Evolutionary conservation across 2,113 vertebrate genomes (phyloP), one percentile per base, ranked within the genome.

Genomic region (Mirounga angustirostris): DNA sequence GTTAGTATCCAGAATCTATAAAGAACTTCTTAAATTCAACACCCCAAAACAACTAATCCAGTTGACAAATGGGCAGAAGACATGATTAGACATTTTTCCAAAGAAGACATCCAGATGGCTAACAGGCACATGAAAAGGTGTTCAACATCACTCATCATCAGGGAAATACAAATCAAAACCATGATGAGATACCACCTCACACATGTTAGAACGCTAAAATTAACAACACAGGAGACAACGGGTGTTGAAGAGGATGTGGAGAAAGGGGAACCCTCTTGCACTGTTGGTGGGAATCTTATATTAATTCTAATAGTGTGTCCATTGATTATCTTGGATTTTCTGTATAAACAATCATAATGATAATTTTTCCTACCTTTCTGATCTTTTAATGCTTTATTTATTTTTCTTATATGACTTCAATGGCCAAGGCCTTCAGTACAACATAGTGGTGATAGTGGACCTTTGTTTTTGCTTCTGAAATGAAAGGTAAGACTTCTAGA

Each of bases 261-360:
- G 67, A 69, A 19, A 69, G 16, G 67, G 67, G 33, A 69, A 69
- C 67, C 33, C 67, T 21, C 18, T 69, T 36, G 67, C 33, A 19
- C 33, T 69, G 33, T 69, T 69, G 16, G n/a, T 69, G 67, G 67
- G 33, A 21, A 69, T 21, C 18, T 69, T 69, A n/a, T 79, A 92
- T 89, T 94, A 96, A 97, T 92, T 95, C 76, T 81, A 79, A 87
- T 28, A 85, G 40, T 61, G 14, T 80, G 21, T 69, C 7, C 91
- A 89, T 86, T 93, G 78, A 95, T 85, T 86, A 4, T 56, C 82
- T 73, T 93, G 13, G 1, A 90, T 87, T 95, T 88, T 96, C 80
- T 88, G 58, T 40, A 76, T 78, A 88, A 90, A 71, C 30, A 92
- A 71, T 80, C 1, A 58, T 83, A 92, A 78, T 83, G 36, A 65